Percentiles rank a stretch among this genome's conserved stretches.
Conservation (phyloP, 2,797 vertebrate genomes). For the Thunnus albacares region DNA sequence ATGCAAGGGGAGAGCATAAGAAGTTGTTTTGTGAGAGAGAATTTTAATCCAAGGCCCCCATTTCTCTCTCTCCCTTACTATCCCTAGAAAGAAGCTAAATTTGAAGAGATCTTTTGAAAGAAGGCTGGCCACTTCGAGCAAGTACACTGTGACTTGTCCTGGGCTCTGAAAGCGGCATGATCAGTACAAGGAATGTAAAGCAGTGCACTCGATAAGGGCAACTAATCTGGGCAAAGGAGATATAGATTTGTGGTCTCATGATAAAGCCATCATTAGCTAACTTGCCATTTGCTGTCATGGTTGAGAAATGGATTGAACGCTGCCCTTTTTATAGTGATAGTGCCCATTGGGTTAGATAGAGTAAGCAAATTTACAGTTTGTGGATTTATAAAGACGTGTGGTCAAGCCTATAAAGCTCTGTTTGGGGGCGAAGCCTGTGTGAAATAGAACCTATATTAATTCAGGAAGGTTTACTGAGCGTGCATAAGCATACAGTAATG, state of each 20-base stretch:
- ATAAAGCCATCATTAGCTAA: constrained; percentile 13
- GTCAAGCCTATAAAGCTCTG: constrained; percentile 13
- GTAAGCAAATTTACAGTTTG: constrained; percentile 21
- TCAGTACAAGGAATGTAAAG: constrained; percentile 3
- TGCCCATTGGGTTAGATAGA: constrained; percentile 2
- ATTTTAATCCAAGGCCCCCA: no score
- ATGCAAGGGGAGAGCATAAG: no score
- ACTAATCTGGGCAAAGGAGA: constrained; percentile 10
- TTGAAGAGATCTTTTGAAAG: neutral
- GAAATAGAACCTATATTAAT: constrained; percentile 28
- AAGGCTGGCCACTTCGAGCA: neutral
- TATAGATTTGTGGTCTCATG: constrained; percentile 19
- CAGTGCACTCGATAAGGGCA: constrained; percentile 1
- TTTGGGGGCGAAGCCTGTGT: constrained; percentile 9
- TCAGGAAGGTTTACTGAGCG: constrained; percentile 15
- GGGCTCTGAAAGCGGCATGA: neutral
- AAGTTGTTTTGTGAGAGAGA: no score
- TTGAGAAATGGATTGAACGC: constrained; percentile 18
- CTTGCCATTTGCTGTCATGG: neutral
- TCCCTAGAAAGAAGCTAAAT: neutral
- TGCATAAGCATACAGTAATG: constrained; percentile 10
- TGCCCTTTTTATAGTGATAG: neutral
- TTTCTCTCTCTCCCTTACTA: neutral
- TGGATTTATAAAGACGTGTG: constrained; percentile 17
- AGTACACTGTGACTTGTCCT: neutral